These are phyloP conservation scores for Noctilio leporinus DNA, from an alignment of 2,113 vertebrate species.

Conservation along the genomic window DNA sequence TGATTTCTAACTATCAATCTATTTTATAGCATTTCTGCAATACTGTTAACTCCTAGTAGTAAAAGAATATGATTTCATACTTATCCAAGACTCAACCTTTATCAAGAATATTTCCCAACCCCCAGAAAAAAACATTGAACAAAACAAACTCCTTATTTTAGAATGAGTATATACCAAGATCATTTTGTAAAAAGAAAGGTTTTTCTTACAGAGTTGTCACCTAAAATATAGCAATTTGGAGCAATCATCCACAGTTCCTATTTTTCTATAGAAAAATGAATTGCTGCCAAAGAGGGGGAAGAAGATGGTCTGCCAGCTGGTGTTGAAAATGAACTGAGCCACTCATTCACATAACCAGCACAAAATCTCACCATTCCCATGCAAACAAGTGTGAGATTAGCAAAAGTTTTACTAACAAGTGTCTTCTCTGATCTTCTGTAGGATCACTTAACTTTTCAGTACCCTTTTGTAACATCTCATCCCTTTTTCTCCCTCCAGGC, in stretches of 20 bases:
- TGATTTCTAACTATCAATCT: conserved; percentile 23
- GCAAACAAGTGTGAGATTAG: neutral
- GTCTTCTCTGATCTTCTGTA: neutral
- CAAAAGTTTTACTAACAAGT: neutral
- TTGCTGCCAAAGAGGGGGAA: neutral
- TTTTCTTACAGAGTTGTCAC: neutral
- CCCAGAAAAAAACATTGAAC: neutral
- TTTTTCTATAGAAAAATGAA: conserved; percentile 35
- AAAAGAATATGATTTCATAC: neutral
- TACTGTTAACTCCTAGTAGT: conserved; percentile 3
- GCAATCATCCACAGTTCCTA: neutral
- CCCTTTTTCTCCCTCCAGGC: neutral
- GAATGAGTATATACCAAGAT: conserved; percentile 11
- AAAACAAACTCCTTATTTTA: neutral
- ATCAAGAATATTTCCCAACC: neutral
- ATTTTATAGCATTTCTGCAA: neutral
- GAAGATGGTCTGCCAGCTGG: conserved; percentile 1
- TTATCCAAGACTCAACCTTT: neutral
- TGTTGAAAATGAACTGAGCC: conserved; percentile 19
- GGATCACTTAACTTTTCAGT: neutral
- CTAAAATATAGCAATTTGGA: neutral
- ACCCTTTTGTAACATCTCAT: neutral
- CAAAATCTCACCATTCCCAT: neutral
- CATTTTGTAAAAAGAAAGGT: neutral
- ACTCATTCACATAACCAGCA: neutral